Evolutionary conservation across 1,140 invertebrate genomes (phyloP).

Genomic region (Ladona fulva): DNA sequence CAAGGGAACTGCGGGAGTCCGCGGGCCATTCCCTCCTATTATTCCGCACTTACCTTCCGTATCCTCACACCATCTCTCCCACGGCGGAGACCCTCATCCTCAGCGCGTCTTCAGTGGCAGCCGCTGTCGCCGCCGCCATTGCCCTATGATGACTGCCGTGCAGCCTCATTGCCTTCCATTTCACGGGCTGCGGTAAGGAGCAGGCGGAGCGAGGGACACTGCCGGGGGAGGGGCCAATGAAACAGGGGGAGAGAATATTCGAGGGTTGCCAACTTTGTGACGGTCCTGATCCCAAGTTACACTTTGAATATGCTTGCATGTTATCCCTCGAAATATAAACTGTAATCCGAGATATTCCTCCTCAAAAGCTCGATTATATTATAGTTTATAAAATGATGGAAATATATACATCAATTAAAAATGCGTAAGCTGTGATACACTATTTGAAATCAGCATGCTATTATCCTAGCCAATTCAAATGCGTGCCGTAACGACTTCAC

Average conservation of each 20-base stretch:
- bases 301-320: too few species aligned
- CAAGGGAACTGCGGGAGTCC: background rate
- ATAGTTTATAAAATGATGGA: too few species aligned
- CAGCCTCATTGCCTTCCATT: slow-evolving; percentile 3
- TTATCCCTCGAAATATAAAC: too few species aligned
- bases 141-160: background rate
- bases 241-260: background rate
- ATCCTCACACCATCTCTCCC: background rate
- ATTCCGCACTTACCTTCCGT: background rate
- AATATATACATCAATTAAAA: too few species aligned
- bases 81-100: background rate
- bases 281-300: too few species aligned
- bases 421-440: too few species aligned
- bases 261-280: background rate
- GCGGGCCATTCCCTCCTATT: background rate
- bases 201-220: background rate
- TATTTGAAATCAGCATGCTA: too few species aligned
- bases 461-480: too few species aligned
- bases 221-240: background rate
- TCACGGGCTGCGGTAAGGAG: background rate
- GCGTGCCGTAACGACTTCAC: too few species aligned
- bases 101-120: background rate
- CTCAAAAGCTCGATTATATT: too few species aligned
- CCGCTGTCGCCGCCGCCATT: background rate
- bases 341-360: too few species aligned